Conservation (phyloP, 2,888 invertebrate genomes). For the Exocentrus adspersus region DNA sequence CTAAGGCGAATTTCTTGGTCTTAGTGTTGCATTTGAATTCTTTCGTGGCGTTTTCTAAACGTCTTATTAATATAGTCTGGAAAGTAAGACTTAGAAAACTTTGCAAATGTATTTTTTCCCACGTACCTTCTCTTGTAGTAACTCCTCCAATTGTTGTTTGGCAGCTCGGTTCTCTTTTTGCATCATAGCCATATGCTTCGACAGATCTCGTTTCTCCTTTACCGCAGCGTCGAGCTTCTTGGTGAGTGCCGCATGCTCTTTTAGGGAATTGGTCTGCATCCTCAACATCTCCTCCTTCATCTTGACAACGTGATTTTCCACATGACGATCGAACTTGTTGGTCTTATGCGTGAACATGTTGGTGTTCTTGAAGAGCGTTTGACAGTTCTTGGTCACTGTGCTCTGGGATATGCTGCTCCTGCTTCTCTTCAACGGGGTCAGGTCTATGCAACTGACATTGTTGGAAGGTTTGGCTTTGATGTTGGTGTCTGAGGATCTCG, state of each 20-base stretch:
- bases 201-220: constrained; percentile 56
- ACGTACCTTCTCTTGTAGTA: constrained; percentile 53
- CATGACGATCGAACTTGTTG: constrained; percentile 23
- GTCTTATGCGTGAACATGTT: constrained; percentile 24
- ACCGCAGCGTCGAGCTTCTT: constrained; percentile 52
- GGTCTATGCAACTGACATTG: constrained; percentile 44
- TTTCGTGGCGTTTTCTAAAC: constrained; percentile 56
- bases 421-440: constrained; percentile 33
- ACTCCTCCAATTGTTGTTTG: constrained; percentile 56
- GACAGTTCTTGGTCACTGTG: constrained; percentile 33
- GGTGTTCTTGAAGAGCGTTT: constrained; percentile 42
- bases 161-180: constrained; percentile 57
- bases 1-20: constrained; percentile 55
- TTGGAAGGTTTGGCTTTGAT: constrained; percentile 26
- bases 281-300: constrained; percentile 53
- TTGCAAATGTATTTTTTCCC: no score
- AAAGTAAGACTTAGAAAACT: no score
- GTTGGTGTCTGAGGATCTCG: constrained; percentile 38
- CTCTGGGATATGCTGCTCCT: constrained; percentile 37
- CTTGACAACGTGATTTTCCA: constrained; percentile 46
- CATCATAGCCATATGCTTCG: constrained; percentile 45
- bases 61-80: constrained; percentile 44
- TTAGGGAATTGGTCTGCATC: constrained; percentile 51
- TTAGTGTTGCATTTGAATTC: constrained; percentile 57
- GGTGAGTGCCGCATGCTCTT: constrained; percentile 53